Percentiles rank a stretch among this genome's conserved stretches.
Evolutionary conservation across 2,888 invertebrate species (phyloP).

Genomic region (Chrysolina haemoptera): DNA sequence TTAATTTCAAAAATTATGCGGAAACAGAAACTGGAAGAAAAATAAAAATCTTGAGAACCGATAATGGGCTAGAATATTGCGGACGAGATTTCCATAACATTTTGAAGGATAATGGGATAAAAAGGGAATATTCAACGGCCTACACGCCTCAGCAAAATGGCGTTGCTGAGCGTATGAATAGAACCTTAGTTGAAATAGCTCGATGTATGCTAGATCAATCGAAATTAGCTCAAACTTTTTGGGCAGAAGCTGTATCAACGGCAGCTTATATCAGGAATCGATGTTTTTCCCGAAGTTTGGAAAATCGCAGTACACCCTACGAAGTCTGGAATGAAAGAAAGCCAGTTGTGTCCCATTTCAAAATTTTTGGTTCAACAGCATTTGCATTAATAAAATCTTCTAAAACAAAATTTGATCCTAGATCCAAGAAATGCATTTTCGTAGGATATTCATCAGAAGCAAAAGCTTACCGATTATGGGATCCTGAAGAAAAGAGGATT

Average conservation of each 20-base stretch:
- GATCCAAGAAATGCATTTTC: slow-evolving; percentile 28
- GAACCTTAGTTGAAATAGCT: slow-evolving; percentile 37
- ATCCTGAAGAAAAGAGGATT: neutral
- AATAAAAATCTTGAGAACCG: neutral
- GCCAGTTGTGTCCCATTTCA: slow-evolving; percentile 51
- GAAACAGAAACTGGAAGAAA: slow-evolving; percentile 8
- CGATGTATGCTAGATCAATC: slow-evolving; percentile 57
- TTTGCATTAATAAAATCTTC: slow-evolving; percentile 42
- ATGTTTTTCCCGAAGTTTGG: slow-evolving; percentile 49
- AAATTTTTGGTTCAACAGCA: slow-evolving; percentile 53
- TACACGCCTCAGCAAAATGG: slow-evolving; percentile 40
- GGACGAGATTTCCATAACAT: neutral
- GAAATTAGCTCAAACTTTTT: slow-evolving; percentile 53
- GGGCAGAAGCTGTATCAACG: slow-evolving; percentile 62
- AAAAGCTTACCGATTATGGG: slow-evolving; percentile 21
- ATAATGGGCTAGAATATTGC: neutral
- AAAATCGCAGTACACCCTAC: slow-evolving; percentile 50
- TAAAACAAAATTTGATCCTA: slow-evolving; percentile 53
- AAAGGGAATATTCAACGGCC: neutral
- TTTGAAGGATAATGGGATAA: no score
- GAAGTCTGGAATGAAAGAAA: slow-evolving; percentile 51
- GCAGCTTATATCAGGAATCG: slow-evolving; percentile 61
- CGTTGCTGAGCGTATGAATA: slow-evolving; percentile 42
- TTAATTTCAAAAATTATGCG: neutral
- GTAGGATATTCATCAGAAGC: slow-evolving; percentile 30